phyloP scores from a whole-genome alignment of 2,113 vertebrate genomes.

The Hyperopisus bebe region DNA sequence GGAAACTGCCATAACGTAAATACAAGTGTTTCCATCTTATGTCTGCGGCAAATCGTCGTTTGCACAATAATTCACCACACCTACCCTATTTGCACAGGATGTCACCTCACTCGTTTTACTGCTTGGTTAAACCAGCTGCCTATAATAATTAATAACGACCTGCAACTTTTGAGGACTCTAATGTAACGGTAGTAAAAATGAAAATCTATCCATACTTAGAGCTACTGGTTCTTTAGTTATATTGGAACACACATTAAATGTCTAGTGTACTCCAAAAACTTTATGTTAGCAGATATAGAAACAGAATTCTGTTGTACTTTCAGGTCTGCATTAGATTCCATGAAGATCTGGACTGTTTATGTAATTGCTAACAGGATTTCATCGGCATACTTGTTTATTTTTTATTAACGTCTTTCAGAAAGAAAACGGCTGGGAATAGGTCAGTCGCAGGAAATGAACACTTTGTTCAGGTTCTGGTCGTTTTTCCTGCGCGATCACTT shows the following conservation, averaged over 20 bases:
- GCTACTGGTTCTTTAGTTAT: neutral
- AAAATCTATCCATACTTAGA: neutral
- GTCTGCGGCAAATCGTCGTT: neutral
- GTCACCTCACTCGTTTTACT: neutral
- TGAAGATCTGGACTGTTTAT: neutral
- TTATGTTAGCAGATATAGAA: neutral
- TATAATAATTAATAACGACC: neutral
- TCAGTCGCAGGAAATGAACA: constrained; percentile 99
- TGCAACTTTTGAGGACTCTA: neutral
- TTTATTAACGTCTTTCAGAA: constrained; percentile 56
- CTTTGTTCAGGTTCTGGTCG: constrained; percentile 97
- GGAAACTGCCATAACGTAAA: neutral
- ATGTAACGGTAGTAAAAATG: neutral
- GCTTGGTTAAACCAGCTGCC: neutral
- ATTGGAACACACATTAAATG: neutral
- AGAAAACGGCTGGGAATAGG: constrained; percentile 93
- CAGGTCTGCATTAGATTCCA: neutral
- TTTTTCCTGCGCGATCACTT: constrained; percentile 98
- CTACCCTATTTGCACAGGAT: neutral
- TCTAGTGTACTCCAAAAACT: neutral
- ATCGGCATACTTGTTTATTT: neutral
- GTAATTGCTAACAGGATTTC: neutral
- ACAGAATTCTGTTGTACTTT: neutral
- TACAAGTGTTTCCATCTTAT: neutral
- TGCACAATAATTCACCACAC: neutral